These are phyloP conservation scores for Calycopis cecrops DNA, from an alignment of 1,140 invertebrate genomes.

Conservation along the genomic window DNA sequence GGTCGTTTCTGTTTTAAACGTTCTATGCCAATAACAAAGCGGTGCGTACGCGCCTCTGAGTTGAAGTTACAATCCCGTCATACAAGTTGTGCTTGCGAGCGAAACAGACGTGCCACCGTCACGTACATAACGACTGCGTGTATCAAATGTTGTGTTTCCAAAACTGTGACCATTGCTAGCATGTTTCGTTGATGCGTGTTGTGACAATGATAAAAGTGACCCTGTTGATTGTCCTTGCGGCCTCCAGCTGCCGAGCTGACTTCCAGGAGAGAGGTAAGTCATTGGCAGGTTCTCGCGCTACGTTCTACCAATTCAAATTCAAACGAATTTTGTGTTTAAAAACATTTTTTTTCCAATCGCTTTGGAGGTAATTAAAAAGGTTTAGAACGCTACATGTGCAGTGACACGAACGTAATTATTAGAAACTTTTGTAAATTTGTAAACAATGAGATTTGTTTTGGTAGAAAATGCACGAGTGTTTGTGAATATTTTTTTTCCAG, in stretches of 20 bases:
- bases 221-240: conserved; percentile 34
- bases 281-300: conserved; percentile 16
- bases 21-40: conserved; percentile 30
- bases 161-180: conserved; percentile 44
- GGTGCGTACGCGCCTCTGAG: conserved; percentile 39
- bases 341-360: too few species aligned
- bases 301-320: neutral
- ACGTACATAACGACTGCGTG: conserved; percentile 19
- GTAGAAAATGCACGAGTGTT: too few species aligned
- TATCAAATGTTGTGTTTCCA: conserved; percentile 32
- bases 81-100: conserved; percentile 47
- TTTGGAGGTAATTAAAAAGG: too few species aligned
- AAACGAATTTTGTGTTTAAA: too few species aligned
- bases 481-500: too few species aligned
- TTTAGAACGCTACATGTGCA: too few species aligned
- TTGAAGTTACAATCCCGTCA: conserved; percentile 22
- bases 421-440: too few species aligned
- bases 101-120: conserved; percentile 38
- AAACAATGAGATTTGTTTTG: too few species aligned
- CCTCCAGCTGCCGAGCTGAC: conserved; percentile 39
- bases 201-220: conserved; percentile 46
- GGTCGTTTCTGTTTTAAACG: conserved; percentile 23
- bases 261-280: conserved; percentile 56
- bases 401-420: too few species aligned
- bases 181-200: conserved; percentile 45